Evolutionary conservation across 2,113 vertebrate species (phyloP), one percentile per base, ranked within the genome.

Genomic region (Aix galericulata): DNA sequence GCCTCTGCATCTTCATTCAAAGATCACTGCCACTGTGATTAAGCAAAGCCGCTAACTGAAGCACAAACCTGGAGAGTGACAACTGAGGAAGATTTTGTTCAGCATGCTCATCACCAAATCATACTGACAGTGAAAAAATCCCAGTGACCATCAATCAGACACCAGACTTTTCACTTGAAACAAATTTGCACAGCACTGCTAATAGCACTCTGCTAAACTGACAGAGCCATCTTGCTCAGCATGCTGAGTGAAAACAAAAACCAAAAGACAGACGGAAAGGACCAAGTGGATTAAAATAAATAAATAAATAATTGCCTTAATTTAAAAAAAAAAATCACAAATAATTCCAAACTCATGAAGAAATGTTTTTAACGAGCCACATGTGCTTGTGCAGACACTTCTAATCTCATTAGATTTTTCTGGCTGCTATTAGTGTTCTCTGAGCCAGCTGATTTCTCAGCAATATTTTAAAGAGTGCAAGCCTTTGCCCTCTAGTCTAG

Each of bases 361-460:
- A 92, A 80, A 87, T 40, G 18, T 27, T 89, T 94, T 91, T 78
- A 89, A 91, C 60, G 75, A 95, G 60, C 64, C 75, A 81, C 38
- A 85, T 83, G 75, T 81, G 67, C 90, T 75, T 82, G 22, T 17
- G 17, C 76, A 94, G 91, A 88, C 77, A 92, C 36, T 96, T 94
- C 81, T 91, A 91, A 95, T 93, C 82, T 92, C 86, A 86, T 82
- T 90, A 68, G 68, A 69, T 66, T 94, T 81, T 95, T 88, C 78
- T 96, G 93, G 93, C 86, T 93, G 90, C 74, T 81, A 40, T 60
- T 75, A 68, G 60, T 40, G 59, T 72, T 88, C 69, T 95, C 58
- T 55, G 48, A 94, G 91, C 88, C 93, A 96, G 53, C 8, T 97
- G 84, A 94, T 92, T 94, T 79, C 84, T 93, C 87, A 93, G 94